phyloP scores from a whole-genome alignment of 2,888 invertebrate genomes.

The Xestia ashworthii region DNA sequence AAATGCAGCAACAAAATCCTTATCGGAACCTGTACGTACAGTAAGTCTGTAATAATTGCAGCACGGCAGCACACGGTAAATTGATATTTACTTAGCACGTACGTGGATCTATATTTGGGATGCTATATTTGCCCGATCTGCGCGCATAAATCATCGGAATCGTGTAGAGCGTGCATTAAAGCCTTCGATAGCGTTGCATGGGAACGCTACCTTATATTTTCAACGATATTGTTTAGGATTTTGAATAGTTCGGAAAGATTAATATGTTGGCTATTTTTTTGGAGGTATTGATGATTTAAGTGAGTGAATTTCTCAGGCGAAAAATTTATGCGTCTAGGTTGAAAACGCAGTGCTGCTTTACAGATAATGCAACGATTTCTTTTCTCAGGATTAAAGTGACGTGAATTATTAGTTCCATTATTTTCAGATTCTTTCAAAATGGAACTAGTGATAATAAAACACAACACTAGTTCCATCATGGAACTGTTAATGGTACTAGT shows the following conservation, averaged over 20 bases:
- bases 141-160: slow-evolving; percentile 55
- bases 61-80: slow-evolving; percentile 24
- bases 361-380: too few species aligned
- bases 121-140: slow-evolving; percentile 51
- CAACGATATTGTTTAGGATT: slow-evolving; percentile 45
- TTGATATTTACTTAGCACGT: slow-evolving; percentile 52
- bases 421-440: too few species aligned
- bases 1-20: slow-evolving; percentile 11
- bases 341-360: too few species aligned
- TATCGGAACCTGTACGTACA: background rate
- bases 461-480: too few species aligned
- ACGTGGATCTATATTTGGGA: slow-evolving; percentile 49
- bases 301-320: too few species aligned
- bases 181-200: slow-evolving; percentile 53
- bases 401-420: too few species aligned
- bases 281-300: background rate
- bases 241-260: slow-evolving; percentile 32
- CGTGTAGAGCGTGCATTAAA: slow-evolving; percentile 58
- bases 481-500: too few species aligned
- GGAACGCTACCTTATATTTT: slow-evolving; percentile 51
- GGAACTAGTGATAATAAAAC: too few species aligned
- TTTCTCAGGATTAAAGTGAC: too few species aligned
- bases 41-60: slow-evolving; percentile 39
- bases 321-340: too few species aligned
- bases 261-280: slow-evolving; percentile 36